Conservation (phyloP, 2,113 vertebrate genomes). For the Pollimyrus isidori region DNA sequence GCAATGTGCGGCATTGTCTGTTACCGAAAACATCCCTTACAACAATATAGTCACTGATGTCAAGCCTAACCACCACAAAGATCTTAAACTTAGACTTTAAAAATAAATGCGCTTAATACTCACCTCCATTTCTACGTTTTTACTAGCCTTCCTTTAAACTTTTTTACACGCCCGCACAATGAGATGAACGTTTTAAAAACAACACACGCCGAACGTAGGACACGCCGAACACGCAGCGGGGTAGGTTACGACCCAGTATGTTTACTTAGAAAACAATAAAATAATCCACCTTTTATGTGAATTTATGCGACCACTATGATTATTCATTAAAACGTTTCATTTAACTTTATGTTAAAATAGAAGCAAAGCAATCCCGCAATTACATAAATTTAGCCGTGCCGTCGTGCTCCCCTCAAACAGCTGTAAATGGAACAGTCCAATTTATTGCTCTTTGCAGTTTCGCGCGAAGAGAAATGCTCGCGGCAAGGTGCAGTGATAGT, state of each 20-base stretch:
- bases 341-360: neutral
- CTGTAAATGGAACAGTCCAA: conserved; percentile 43
- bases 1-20: neutral
- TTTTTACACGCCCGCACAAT: neutral
- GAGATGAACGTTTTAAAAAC: conserved; percentile 37
- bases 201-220: conserved; percentile 16
- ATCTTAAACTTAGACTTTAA: neutral
- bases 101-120: conserved; percentile 23
- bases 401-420: neutral
- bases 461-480: conserved; percentile 52
- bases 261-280: neutral
- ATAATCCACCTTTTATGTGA: neutral
- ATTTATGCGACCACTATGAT: neutral
- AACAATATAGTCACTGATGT: neutral
- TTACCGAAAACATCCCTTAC: neutral
- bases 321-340: neutral
- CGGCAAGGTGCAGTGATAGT: too few species aligned
- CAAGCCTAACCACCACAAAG: neutral
- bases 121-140: conserved; percentile 49
- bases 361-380: neutral
- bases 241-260: neutral
- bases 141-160: neutral
- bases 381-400: rapidly evolving
- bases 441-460: conserved; percentile 24
- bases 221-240: neutral